Conservation (phyloP, 2,888 invertebrate species). For the Sarcophaga rosellei region DNA sequence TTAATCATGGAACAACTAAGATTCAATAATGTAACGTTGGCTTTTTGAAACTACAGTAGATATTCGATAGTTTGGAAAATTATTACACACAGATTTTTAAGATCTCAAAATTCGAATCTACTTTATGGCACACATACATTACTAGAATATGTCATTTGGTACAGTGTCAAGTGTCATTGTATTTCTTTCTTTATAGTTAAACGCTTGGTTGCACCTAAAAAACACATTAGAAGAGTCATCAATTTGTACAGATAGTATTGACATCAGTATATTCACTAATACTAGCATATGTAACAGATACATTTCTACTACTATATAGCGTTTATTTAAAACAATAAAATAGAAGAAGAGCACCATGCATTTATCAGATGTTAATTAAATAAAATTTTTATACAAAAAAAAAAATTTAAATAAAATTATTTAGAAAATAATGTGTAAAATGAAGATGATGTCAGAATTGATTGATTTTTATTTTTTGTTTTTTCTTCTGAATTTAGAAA, state of each 20-base stretch:
- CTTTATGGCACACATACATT: too few species aligned
- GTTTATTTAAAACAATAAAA: too few species aligned
- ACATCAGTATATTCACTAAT: too few species aligned
- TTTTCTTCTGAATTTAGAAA: too few species aligned
- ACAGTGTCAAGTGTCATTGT: conserved; percentile 21
- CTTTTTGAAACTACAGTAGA: too few species aligned
- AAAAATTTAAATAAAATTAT: background rate
- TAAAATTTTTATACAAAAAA: background rate
- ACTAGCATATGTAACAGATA: too few species aligned
- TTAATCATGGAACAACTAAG: too few species aligned
- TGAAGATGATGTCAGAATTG: conserved; percentile 25
- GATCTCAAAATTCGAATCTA: too few species aligned
- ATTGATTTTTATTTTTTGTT: background rate
- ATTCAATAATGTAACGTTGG: too few species aligned
- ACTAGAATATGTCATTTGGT: conserved; percentile 27
- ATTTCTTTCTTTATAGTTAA: background rate
- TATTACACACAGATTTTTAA: too few species aligned
- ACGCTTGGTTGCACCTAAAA: conserved; percentile 37
- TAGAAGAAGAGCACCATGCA: background rate
- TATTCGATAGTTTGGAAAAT: too few species aligned
- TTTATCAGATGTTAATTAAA: conserved; percentile 11
- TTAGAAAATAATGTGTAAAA: background rate
- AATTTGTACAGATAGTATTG: background rate
- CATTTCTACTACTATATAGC: too few species aligned
- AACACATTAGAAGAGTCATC: conserved; percentile 11